phyloP scores from a whole-genome alignment of 1,140 invertebrate species.

The Laodelphax striatellus region DNA sequence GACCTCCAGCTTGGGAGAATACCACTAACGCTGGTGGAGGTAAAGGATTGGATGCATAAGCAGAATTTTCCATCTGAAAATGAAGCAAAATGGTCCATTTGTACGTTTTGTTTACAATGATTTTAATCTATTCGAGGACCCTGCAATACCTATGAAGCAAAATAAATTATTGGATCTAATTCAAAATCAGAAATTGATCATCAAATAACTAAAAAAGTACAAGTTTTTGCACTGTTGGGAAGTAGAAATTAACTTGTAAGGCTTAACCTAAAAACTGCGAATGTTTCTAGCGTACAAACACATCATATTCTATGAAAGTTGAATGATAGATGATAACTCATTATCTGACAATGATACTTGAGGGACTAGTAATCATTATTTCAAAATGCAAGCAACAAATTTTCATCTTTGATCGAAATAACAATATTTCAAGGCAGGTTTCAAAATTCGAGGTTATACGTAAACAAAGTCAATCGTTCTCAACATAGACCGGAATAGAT shows the following conservation, averaged over 20 bases:
- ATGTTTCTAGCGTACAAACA: no score
- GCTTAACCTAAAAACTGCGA: neutral
- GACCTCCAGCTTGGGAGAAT: slow-evolving; percentile 60
- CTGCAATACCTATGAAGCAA: neutral
- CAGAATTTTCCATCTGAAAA: slow-evolving; percentile 52
- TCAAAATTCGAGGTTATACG: no score
- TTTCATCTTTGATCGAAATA: no score
- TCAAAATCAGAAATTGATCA: neutral
- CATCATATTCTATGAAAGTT: no score
- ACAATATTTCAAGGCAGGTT: no score
- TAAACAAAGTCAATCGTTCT: no score
- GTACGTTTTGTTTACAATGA: neutral
- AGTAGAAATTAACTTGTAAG: neutral
- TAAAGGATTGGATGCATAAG: slow-evolving; percentile 56
- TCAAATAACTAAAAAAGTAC: neutral
- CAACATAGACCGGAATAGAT: no score
- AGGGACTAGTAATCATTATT: no score
- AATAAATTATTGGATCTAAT: neutral
- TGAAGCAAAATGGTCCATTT: slow-evolving; percentile 5
- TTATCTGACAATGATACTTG: no score
- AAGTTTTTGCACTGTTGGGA: neutral
- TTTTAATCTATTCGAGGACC: neutral
- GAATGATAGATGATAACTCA: no score
- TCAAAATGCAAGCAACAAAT: no score
- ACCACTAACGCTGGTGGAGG: slow-evolving; percentile 70